Evolutionary conservation across 1,140 invertebrate genomes (phyloP), one percentile per base, ranked within the genome.

Genomic region (Pseudachorutes palmiensis): DNA sequence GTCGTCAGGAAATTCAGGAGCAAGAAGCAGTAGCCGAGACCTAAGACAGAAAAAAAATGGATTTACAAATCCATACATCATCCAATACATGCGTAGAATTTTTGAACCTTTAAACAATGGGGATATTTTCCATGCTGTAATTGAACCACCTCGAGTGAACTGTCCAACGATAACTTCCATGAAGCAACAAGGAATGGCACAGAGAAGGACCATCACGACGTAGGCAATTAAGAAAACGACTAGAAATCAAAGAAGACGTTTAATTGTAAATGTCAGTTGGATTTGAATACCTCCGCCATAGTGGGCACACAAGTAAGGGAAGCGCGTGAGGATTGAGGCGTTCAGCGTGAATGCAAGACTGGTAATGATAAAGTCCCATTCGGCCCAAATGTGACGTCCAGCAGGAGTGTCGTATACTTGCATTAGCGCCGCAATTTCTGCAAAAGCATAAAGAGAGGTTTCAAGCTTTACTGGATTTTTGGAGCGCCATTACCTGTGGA

Each of bases 151-250:
- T 71, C 87, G 85, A 51, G 87, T 85, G 77, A 89, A 92, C 74
- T 93, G 92, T 30, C 92, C 92, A 63, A 95, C 80, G 1, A 88
- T 85, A 1, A 91, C 83, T 78, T 95, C 92, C 84, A 94, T 83
- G 76, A 92, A 93, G 77, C 94, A 94, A 12, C 94, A 77, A 0
- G 92, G 92, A 26, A 95, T 84, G 1, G 91, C 92, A 74, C 88
- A 89, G 41, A 92, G 79, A 16, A 90, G 78, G 5, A 89, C 79
- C 79, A 88, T 88, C 58, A 89, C 72, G n/a, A 88, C 78, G 75
- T 90, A 91, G 1, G 88, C 88, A 31, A 90, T 81, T 1, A 90
- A 78, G 77, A 91, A 91, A 24, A 88, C 88, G 58, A 87, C 88
- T 89, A 74, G 36, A 79, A 78, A 12, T 14, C n/a, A 9, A 49